A percentile compares a stretch with the other conserved stretches of the same genome.
Conservation (phyloP, 2,888 invertebrate species). For the Lithophane socia region DNA sequence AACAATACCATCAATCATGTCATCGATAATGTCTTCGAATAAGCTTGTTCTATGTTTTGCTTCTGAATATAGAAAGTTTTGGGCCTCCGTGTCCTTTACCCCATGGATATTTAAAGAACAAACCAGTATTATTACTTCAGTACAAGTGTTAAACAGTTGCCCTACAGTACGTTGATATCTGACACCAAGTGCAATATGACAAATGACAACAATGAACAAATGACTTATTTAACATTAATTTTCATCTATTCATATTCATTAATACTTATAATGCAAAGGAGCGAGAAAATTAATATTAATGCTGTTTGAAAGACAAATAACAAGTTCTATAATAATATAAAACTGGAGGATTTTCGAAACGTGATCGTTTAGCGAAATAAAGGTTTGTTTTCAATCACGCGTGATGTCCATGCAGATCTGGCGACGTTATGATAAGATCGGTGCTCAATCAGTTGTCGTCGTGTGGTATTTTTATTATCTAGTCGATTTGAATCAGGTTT, state of each 20-base stretch:
- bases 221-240: conserved; percentile 63
- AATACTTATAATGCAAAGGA: conserved; percentile 35
- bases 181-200: conserved; percentile 60
- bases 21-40: conserved; percentile 53
- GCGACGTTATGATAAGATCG: conserved; percentile 45
- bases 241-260: conserved; percentile 65
- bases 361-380: conserved; percentile 59
- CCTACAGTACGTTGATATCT: conserved; percentile 48
- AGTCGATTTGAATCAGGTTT: conserved; percentile 17
- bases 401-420: conserved; percentile 56
- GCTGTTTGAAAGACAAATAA: conserved; percentile 53
- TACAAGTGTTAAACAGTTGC: conserved; percentile 15
- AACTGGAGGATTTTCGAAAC: conserved; percentile 44
- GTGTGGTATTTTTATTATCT: conserved; percentile 22
- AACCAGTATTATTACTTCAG: conserved; percentile 14
- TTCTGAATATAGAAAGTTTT: conserved; percentile 27
- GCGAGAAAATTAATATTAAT: conserved; percentile 64
- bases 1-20: conserved; percentile 61
- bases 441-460: conserved; percentile 23
- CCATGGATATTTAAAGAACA: conserved; percentile 17
- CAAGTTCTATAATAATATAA: conserved; percentile 33
- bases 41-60: conserved; percentile 19
- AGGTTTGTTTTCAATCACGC: conserved; percentile 45
- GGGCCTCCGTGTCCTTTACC: conserved; percentile 15
- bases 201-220: conserved; percentile 60